phyloP scores from a whole-genome alignment of 64 coral and sea anemone genomes.

The Montipora foliosa region DNA sequence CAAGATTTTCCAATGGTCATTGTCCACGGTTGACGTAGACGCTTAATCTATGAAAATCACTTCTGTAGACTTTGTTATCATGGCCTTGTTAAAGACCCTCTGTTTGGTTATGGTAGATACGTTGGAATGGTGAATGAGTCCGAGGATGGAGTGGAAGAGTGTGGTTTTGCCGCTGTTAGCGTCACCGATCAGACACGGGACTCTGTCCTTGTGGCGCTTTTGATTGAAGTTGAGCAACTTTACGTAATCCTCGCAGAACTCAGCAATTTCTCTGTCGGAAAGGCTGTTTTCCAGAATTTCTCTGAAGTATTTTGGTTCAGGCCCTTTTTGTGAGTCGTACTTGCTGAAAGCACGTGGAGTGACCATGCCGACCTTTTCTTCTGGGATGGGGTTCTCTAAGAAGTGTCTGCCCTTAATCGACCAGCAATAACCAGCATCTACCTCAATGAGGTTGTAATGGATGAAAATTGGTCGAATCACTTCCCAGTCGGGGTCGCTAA shows the following conservation, averaged over 20 bases:
- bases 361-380: no score
- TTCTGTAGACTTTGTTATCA: neutral
- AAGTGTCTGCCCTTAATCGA: neutral
- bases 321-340: no score
- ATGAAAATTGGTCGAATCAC: neutral
- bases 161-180: no score
- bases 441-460: constrained; percentile 44
- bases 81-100: no score
- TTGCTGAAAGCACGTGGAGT: no score
- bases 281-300: no score
- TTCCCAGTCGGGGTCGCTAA: neutral
- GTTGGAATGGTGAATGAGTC: neutral
- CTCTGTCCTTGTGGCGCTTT: constrained; percentile 2
- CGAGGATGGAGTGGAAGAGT: neutral
- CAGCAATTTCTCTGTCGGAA: neutral
- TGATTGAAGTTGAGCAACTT: constrained; percentile 31
- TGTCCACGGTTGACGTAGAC: neutral
- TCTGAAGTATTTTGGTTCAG: no score
- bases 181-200: no score
- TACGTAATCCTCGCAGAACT: constrained; percentile 30
- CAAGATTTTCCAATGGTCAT: neutral
- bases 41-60: no score
- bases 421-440: neutral
- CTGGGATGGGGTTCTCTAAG: no score
- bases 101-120: neutral